Evolutionary conservation across 1,140 invertebrate genomes (phyloP).

Genomic region (Magallana angulata): DNA sequence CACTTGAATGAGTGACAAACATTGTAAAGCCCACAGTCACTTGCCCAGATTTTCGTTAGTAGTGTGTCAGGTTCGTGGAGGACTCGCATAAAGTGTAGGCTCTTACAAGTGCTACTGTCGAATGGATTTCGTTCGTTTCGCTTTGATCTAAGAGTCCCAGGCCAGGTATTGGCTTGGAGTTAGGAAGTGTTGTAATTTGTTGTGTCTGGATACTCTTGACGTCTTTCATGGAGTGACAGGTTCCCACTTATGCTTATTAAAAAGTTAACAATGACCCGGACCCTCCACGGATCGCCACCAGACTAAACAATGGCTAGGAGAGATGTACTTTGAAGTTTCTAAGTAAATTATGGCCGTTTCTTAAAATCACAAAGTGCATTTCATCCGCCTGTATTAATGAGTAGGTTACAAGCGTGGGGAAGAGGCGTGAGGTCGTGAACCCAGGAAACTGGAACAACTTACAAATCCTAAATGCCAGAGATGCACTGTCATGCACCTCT

Average conservation of each 20-base stretch:
- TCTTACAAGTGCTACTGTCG: not conserved
- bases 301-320: not conserved
- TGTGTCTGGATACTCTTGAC: conserved; percentile 8
- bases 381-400: not conserved
- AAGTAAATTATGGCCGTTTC: conserved; percentile 13
- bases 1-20: conserved; percentile 26
- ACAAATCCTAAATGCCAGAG: not conserved
- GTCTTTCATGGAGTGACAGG: conserved; percentile 8
- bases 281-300: not conserved
- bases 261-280: conserved; percentile 6
- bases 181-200: not conserved
- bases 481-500: not conserved
- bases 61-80: conserved; percentile 15
- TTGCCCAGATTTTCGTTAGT: not conserved
- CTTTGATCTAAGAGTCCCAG: conserved; percentile 9
- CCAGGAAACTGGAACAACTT: not conserved
- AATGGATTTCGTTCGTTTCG: not conserved
- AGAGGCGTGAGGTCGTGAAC: not conserved
- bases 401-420: not conserved
- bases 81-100: not conserved
- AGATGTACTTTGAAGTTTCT: not conserved
- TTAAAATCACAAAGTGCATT: not conserved
- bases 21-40: conserved; percentile 1
- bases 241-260: not conserved
- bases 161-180: conserved; percentile 19